Evolutionary conservation across 1,140 invertebrate genomes (phyloP).

Genomic region (Zaprionus kolodkinae): DNA sequence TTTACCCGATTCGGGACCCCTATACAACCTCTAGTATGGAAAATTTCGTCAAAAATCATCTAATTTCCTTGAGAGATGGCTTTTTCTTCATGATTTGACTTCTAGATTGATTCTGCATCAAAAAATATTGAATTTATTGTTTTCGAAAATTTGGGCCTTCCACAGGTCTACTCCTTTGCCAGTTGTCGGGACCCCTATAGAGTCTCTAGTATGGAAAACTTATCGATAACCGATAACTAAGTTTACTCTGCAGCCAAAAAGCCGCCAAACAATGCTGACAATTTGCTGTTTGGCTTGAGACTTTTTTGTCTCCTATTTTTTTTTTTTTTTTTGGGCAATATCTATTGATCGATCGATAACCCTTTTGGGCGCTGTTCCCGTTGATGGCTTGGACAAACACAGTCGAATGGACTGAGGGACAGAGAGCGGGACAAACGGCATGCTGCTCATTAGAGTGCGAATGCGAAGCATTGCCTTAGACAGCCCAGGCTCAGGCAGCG

Average conservation of each 20-base stretch:
- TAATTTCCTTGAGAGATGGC: too few species aligned
- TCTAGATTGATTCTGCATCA: too few species aligned
- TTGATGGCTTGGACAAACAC: background rate
- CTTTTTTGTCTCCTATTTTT: background rate
- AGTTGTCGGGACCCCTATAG: too few species aligned
- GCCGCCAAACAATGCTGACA: background rate
- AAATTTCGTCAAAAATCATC: too few species aligned
- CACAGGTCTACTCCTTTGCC: too few species aligned
- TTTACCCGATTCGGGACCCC: too few species aligned
- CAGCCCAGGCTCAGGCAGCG: constrained; percentile 18
- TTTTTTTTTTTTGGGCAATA: background rate
- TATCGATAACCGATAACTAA: background rate
- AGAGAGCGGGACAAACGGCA: constrained; percentile 28
- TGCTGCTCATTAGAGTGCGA: constrained; percentile 45
- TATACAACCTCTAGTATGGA: too few species aligned
- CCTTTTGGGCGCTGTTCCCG: constrained; percentile 41
- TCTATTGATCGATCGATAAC: constrained; percentile 28
- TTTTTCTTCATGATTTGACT: too few species aligned
- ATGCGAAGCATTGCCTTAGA: constrained; percentile 21
- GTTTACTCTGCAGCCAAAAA: background rate
- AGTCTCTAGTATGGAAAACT: too few species aligned
- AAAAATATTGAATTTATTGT: too few species aligned
- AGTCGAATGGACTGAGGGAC: background rate
- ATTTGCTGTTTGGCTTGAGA: background rate
- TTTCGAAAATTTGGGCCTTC: too few species aligned